Evolutionary conservation across 2,797 vertebrate species (phyloP).

Genomic region (Parotocinclus haroldoi): DNA sequence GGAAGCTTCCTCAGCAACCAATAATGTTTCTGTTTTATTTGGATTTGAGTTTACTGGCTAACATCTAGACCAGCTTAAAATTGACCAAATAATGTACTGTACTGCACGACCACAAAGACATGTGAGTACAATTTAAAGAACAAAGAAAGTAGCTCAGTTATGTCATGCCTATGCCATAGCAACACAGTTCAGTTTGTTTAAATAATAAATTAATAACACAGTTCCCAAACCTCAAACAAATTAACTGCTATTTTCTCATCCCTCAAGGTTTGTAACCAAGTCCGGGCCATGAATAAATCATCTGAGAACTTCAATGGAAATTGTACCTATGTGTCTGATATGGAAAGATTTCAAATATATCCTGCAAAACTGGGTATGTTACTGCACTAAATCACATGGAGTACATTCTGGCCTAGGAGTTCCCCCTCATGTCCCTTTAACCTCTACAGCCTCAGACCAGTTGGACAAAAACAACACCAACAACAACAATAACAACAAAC

Average conservation of each 20-base stretch:
- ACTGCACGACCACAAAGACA: no score
- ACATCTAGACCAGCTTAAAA: no score
- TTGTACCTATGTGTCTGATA: conserved; percentile 27
- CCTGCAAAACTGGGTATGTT: conserved; percentile 49
- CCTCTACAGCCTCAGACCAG: not conserved
- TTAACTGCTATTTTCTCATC: not conserved
- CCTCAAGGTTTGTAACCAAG: conserved; percentile 55
- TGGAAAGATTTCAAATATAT: not conserved
- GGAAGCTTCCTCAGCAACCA: no score
- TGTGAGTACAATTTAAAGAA: no score
- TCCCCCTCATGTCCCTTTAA: not conserved
- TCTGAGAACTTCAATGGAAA: conserved; percentile 52
- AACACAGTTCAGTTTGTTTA: no score
- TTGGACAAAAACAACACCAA: no score
- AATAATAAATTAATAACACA: not conserved
- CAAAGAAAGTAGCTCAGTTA: no score
- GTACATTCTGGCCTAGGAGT: not conserved
- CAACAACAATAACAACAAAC: not conserved
- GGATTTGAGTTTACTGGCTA: no score
- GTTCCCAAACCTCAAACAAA: not conserved
- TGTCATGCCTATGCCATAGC: no score
- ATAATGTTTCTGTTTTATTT: no score
- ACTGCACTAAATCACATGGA: not conserved
- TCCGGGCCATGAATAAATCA: conserved; percentile 4
- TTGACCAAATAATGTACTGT: no score